Conservation (phyloP, 2,113 vertebrate genomes). For the Struthidea cinerea region DNA sequence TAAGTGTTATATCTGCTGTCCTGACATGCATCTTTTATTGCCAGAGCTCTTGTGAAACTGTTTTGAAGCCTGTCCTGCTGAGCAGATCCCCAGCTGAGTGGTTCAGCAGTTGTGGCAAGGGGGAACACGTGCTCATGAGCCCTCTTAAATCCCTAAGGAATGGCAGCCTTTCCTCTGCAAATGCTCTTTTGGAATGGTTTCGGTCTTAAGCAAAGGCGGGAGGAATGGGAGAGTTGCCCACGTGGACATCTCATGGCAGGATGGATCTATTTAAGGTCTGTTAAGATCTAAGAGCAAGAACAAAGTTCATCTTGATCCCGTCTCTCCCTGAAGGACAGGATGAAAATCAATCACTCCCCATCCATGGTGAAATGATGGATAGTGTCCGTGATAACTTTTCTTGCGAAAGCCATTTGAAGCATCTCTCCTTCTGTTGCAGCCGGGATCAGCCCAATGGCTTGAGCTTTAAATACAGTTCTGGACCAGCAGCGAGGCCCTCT, state of each 20-base stretch:
- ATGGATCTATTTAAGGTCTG: background rate
- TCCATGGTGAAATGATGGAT: background rate
- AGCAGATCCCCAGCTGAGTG: background rate
- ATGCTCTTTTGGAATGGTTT: background rate
- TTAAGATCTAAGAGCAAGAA: background rate
- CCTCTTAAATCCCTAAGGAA: background rate
- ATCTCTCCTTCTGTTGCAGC: background rate
- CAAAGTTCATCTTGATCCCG: background rate
- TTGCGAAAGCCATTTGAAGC: background rate
- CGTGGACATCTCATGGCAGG: background rate
- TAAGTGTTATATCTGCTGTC: background rate
- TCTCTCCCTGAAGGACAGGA: background rate
- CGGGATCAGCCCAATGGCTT: background rate
- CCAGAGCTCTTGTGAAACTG: background rate
- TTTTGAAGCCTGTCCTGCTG: background rate
- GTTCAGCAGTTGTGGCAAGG: background rate
- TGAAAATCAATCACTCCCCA: background rate
- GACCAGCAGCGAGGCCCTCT: background rate
- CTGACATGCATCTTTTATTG: background rate
- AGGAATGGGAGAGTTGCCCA: background rate
- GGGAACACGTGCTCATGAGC: accelerated
- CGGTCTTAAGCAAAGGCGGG: background rate
- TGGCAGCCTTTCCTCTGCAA: conserved; percentile 32
- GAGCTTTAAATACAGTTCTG: background rate
- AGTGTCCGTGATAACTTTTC: background rate